A percentile compares a stretch with the other conserved stretches of the same genome.
These are phyloP conservation scores for Sebastes alutus DNA, from an alignment of 2,797 vertebrate species.

Conservation along the genomic window DNA sequence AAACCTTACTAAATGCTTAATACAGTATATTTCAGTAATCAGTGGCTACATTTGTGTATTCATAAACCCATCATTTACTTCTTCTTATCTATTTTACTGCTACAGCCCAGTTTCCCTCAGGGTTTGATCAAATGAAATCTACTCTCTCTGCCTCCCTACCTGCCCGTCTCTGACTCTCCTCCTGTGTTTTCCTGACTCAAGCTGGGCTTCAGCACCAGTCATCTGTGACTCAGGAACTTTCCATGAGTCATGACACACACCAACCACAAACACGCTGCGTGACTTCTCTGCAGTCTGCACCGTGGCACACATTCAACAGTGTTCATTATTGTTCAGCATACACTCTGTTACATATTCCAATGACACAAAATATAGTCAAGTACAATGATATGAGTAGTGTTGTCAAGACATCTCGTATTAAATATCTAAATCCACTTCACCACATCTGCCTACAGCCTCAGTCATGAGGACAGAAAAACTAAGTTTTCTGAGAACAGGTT, in stretches of 20 bases:
- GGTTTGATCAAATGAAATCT: background rate
- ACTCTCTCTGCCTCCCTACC: background rate
- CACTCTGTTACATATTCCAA: background rate
- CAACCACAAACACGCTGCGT: background rate
- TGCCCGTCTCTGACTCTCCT: background rate
- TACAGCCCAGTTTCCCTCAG: background rate
- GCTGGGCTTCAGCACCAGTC: conserved; percentile 13
- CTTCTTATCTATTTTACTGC: background rate
- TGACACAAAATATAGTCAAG: background rate
- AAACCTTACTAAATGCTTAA: background rate
- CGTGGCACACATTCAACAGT: background rate
- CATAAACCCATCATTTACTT: background rate
- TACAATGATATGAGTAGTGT: background rate
- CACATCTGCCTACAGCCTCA: background rate
- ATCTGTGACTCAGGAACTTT: conserved; percentile 43
- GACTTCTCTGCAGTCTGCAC: background rate
- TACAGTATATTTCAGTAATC: background rate
- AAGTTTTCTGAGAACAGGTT: background rate
- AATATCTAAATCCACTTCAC: background rate
- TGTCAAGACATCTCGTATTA: background rate
- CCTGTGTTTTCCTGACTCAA: conserved; percentile 17
- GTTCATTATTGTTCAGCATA: background rate
- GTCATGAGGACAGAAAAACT: background rate
- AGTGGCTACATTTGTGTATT: background rate
- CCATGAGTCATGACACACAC: conserved; percentile 39